Evolutionary conservation across 2,113 vertebrate genomes (phyloP).

Genomic region (Chaetorhynchus papuensis): DNA sequence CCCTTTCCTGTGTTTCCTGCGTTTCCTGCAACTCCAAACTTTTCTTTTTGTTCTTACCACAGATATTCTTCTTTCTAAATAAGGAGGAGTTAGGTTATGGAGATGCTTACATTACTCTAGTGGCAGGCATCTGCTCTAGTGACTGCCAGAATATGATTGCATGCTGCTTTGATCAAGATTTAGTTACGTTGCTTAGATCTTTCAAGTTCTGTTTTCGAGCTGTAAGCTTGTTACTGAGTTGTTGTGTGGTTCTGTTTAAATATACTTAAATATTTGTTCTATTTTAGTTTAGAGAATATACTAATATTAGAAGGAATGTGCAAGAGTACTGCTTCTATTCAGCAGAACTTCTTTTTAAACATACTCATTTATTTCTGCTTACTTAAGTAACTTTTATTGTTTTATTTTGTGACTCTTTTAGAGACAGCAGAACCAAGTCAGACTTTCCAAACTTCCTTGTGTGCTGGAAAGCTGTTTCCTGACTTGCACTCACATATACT

Average conservation of each 20-base stretch:
- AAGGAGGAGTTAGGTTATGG: conserved; percentile 2
- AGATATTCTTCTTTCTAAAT: not conserved
- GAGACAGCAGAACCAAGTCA: not conserved
- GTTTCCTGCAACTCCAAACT: not conserved
- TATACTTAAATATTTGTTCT: conserved; percentile 26
- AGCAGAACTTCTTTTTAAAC: not conserved
- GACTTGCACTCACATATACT: not conserved
- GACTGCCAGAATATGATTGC: not conserved
- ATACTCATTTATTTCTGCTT: not conserved
- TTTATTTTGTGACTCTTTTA: not conserved
- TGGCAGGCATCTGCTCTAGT: not conserved
- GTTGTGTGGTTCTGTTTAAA: conserved; percentile 35
- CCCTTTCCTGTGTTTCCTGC: not conserved
- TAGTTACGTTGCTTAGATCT: conserved; percentile 18
- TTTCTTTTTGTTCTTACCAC: not conserved
- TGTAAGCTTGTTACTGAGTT: not conserved
- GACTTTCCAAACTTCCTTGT: not conserved
- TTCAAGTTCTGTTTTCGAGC: not conserved
- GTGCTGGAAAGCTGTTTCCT: not conserved
- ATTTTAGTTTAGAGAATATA: not conserved
- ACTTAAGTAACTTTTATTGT: not conserved
- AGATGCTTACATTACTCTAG: not conserved
- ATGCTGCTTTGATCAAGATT: conserved; percentile 20
- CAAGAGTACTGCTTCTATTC: not conserved
- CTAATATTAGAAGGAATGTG: not conserved